Base-by-base conservation (phyloP, 2,888 invertebrate genomes). In the Drosophila phalerata region DNA sequence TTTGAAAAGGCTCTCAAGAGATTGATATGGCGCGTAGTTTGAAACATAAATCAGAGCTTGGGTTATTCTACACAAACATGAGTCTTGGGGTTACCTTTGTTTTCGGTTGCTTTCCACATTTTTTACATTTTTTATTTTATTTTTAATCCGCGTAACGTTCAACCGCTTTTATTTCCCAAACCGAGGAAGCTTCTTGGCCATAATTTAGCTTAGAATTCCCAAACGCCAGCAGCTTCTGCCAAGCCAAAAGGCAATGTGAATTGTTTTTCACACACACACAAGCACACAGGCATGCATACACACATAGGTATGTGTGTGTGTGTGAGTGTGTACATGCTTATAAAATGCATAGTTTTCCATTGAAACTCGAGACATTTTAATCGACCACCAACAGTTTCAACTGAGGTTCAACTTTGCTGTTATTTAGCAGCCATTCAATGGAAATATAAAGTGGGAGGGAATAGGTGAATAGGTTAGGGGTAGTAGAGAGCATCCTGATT, bases 351-450 rank as follows among this genome's bases (percentile, higher is more conserved):
- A 64, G 77, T 48, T 73, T 52, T 34, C 8, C 43, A 45, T 30
- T 3, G n/a, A 40, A 53, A 58, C 60, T 61, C 53, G 28, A 79
- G 68, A 69, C 60, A 75, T 78, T 75, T 71, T 65, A 79, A 69
- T 67, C 79, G 77, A 77, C 64, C 79, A 66, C 60, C 69, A 78
- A 68, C 61, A 58, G 69, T 58, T 68, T 60, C 58, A 56, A 73
- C 49, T 73, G 73, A 15, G 73, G 34, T 32, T 60, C 58, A 78
- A 78, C 69, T 60, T 65, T 76, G 64, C 47, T 69, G 65, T 69
- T 77, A 77, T 75, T 75, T 72, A 72, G 68, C 63, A 68, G 53
- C 73, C 45, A 61, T 73, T 78, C 58, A 67, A 28, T 28, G 8
- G 28, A 0, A 0, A 5, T 28, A 28, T 8, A 8, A 5, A 28